phyloP scores from a whole-genome alignment of 2,797 vertebrate genomes.

The Valencia hispanica region DNA sequence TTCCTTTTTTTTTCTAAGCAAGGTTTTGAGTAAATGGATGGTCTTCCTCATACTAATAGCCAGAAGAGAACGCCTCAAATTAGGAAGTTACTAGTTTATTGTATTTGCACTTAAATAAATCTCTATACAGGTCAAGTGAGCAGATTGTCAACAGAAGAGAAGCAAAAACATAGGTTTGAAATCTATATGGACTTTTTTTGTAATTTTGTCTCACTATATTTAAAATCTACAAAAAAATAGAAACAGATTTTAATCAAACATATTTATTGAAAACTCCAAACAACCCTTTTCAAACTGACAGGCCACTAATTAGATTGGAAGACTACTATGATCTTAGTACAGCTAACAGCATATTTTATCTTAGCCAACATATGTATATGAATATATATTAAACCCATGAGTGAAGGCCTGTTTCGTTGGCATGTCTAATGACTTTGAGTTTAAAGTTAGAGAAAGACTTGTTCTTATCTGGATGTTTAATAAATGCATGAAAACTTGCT shows the following conservation, averaged over 20 bases:
- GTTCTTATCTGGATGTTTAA: constrained; percentile 26
- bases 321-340: not conserved
- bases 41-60: not conserved
- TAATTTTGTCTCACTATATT: not conserved
- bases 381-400: constrained; percentile 4
- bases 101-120: not conserved
- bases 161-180: not conserved
- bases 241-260: not conserved
- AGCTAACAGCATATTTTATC: not conserved
- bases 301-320: not conserved
- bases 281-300: not conserved
- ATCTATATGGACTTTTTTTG: not conserved
- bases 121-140: not conserved
- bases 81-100: not conserved
- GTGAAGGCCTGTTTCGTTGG: not conserved
- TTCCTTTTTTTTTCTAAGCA: not conserved
- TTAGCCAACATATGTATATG: not conserved
- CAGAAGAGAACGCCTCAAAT: not conserved
- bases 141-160: not conserved
- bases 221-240: not conserved
- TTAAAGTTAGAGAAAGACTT: constrained; percentile 9
- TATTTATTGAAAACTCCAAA: not conserved
- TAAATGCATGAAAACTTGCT: constrained; percentile 13
- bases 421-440: not conserved
- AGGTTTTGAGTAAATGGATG: not conserved